Evolutionary conservation across 2,113 vertebrate genomes (phyloP).

Genomic region (Talpa occidentalis): DNA sequence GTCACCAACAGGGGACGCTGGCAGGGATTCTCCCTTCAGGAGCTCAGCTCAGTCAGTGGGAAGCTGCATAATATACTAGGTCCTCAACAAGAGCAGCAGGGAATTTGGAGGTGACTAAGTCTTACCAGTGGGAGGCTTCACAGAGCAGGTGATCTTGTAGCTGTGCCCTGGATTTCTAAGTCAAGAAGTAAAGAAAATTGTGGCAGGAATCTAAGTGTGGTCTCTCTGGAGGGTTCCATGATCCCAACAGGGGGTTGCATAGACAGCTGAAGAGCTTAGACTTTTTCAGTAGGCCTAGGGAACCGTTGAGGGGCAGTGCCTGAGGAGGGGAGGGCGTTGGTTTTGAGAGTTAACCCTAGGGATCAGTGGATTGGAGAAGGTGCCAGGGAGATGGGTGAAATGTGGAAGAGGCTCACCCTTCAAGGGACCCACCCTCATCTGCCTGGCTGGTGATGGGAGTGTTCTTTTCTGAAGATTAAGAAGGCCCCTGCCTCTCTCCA

Average conservation of each 20-base stretch:
- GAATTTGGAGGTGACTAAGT: background rate
- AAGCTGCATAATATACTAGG: fast-evolving
- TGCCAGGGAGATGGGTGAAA: background rate
- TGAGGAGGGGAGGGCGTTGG: background rate
- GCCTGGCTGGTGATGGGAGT: background rate
- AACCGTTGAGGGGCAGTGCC: background rate
- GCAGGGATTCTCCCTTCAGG: background rate
- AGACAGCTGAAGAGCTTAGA: background rate
- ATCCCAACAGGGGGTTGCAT: background rate
- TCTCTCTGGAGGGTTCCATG: background rate
- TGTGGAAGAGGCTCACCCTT: background rate
- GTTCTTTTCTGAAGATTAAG: background rate
- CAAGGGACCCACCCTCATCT: background rate
- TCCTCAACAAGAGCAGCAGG: background rate
- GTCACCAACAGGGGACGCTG: background rate
- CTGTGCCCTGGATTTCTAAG: slow-evolving; percentile 3
- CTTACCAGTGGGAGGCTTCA: background rate
- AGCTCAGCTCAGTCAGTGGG: background rate
- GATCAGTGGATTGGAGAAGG: background rate
- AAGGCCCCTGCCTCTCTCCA: background rate
- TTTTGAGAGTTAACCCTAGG: background rate
- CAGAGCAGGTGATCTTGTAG: background rate
- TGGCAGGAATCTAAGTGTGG: background rate
- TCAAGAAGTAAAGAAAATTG: background rate
- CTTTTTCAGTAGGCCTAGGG: background rate